Evolutionary conservation across 2,113 vertebrate species (phyloP).

Genomic region (Megalops atlanticus): DNA sequence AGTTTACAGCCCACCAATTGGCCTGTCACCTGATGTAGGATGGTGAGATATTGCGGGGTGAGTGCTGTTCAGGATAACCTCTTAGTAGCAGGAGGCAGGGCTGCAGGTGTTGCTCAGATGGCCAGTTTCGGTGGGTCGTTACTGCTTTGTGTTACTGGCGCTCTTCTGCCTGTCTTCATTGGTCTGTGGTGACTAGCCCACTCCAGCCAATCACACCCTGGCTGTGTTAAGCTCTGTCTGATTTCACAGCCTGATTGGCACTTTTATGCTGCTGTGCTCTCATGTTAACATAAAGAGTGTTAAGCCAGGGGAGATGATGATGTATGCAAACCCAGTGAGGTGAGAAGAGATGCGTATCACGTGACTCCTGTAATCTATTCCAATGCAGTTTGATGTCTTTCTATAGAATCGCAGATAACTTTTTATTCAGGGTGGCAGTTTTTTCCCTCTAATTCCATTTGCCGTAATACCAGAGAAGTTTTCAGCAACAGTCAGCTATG

Average conservation of each 20-base stretch:
- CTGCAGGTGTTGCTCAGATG: too few relatives aligned
- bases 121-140: too few relatives aligned
- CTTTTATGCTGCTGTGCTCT: constrained; percentile 11
- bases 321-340: constrained; percentile 7
- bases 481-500: too few relatives aligned
- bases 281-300: constrained; percentile 1
- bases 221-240: background rate
- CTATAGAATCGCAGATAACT: background rate
- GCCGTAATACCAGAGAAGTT: too few relatives aligned
- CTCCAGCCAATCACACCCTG: background rate
- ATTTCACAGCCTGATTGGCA: background rate
- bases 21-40: too few relatives aligned
- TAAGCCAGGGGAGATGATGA: background rate
- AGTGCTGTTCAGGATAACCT: too few relatives aligned
- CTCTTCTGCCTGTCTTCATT: too few relatives aligned
- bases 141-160: too few relatives aligned
- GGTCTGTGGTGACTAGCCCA: background rate
- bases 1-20: too few relatives aligned
- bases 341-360: background rate
- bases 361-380: background rate
- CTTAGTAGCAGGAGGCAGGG: too few relatives aligned
- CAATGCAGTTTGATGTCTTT: background rate
- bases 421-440: background rate
- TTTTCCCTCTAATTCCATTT: background rate
- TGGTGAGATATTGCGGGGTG: too few relatives aligned